Conservation (phyloP, 2,797 vertebrate genomes). For the Urophycis tenuis region DNA sequence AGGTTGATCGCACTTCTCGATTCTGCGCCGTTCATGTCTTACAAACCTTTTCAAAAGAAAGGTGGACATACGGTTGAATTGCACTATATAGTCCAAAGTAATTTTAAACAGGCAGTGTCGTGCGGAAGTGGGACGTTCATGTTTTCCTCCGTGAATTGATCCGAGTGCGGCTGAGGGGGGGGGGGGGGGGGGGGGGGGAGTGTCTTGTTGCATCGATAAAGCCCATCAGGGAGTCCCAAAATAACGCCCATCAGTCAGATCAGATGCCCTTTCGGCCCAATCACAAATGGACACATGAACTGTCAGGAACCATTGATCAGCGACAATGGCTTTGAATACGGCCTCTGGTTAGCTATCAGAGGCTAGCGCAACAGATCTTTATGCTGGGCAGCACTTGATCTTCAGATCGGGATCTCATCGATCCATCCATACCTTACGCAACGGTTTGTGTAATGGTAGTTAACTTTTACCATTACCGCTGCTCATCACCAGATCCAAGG, state of each 20-base stretch:
- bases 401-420: no score
- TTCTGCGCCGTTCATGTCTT: not conserved
- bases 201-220: not conserved
- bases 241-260: not conserved
- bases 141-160: not conserved
- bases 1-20: not conserved
- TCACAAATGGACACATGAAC: not conserved
- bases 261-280: not conserved
- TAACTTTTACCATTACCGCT: no score
- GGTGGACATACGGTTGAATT: not conserved
- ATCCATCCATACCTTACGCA: conserved; percentile 17
- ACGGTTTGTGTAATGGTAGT: conserved; percentile 34
- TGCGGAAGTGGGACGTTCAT: not conserved
- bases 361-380: not conserved
- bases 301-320: not conserved
- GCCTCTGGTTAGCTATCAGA: not conserved
- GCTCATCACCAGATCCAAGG: conserved; percentile 52
- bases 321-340: not conserved
- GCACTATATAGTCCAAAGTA: not conserved
- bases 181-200: no score
- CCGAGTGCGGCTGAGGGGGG: not conserved
- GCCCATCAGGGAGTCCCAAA: not conserved
- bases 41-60: not conserved
- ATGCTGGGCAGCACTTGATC: no score
- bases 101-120: not conserved